These are phyloP conservation scores for Enteromius viviparus DNA, from an alignment of 2,797 vertebrate species.

Conservation along the genomic window DNA sequence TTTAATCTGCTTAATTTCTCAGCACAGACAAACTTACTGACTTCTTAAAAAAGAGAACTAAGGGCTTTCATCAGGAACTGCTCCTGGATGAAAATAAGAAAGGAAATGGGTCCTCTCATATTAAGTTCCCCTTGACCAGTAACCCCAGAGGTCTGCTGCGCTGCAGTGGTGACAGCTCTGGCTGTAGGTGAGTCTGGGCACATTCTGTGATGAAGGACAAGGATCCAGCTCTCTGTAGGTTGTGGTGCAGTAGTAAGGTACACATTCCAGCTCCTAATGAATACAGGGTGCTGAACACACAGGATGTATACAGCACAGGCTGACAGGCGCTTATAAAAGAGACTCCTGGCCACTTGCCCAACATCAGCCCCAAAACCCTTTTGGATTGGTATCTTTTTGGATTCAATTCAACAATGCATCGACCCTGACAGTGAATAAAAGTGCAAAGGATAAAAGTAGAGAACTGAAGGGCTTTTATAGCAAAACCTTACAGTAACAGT, in stretches of 20 bases:
- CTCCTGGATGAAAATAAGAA: neutral
- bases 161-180: constrained; percentile 44
- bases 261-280: constrained; percentile 61
- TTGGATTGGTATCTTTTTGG: constrained; percentile 45
- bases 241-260: constrained; percentile 48
- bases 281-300: constrained; percentile 54
- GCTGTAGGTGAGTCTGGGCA: constrained; percentile 51
- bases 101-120: neutral
- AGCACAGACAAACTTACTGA: neutral
- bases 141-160: constrained; percentile 27
- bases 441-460: neutral
- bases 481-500: neutral
- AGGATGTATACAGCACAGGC: constrained; percentile 38
- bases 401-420: constrained; percentile 54
- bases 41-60: neutral
- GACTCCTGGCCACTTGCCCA: constrained; percentile 47
- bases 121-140: constrained; percentile 30
- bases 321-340: constrained; percentile 55
- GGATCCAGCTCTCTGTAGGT: constrained; percentile 31
- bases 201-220: constrained; percentile 48
- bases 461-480: constrained; percentile 28
- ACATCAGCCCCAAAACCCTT: constrained; percentile 32
- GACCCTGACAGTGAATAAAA: constrained; percentile 40
- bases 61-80: neutral
- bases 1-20: neutral